A percentile compares a stretch with the other conserved stretches of the same genome.
Evolutionary conservation across 30 jellyfish, hydroid and myxozoan species (phyloP).

Genomic region (Mastigias papua): DNA sequence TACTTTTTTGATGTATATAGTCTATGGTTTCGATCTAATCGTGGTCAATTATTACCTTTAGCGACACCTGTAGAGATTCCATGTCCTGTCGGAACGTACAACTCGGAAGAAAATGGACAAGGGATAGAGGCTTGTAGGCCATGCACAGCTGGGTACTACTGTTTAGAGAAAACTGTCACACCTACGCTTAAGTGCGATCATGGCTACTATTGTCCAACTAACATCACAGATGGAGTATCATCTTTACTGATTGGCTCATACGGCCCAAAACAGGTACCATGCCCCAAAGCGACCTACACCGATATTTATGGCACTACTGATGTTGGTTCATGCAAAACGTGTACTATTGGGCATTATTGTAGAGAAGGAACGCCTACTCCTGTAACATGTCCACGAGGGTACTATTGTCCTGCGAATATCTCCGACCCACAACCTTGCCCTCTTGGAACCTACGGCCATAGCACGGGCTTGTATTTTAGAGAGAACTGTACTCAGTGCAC

Average conservation of each 20-base stretch:
- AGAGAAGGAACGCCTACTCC: slow-evolving; percentile 94
- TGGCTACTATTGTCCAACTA: slow-evolving; percentile 97
- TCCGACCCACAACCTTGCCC: slow-evolving; percentile 98
- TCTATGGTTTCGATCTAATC: neutral
- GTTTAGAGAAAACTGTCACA: slow-evolving; percentile 84
- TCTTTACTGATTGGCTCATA: slow-evolving; percentile 92
- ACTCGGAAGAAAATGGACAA: slow-evolving; percentile 86
- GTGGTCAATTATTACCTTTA: slow-evolving; percentile 8
- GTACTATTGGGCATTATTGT: slow-evolving; percentile 92
- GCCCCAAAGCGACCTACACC: slow-evolving; percentile 94
- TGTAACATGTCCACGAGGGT: slow-evolving; percentile 92
- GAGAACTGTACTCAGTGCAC: slow-evolving; percentile 97
- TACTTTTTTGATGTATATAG: neutral
- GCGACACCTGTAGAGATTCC: slow-evolving; percentile 95
- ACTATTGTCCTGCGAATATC: slow-evolving; percentile 85
- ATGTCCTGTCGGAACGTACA: slow-evolving; percentile 98
- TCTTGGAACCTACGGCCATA: slow-evolving; percentile 90
- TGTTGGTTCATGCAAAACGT: slow-evolving; percentile 79
- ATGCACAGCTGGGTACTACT: slow-evolving; percentile 96
- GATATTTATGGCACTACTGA: slow-evolving; percentile 78
- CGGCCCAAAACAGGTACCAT: slow-evolving; percentile 96
- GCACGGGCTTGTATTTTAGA: slow-evolving; percentile 79
- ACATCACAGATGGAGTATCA: slow-evolving; percentile 95
- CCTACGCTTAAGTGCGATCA: slow-evolving; percentile 79
- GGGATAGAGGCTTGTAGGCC: slow-evolving; percentile 90